Base-by-base conservation (phyloP, 2,797 vertebrate genomes). In the Tragopan temminckii region DNA sequence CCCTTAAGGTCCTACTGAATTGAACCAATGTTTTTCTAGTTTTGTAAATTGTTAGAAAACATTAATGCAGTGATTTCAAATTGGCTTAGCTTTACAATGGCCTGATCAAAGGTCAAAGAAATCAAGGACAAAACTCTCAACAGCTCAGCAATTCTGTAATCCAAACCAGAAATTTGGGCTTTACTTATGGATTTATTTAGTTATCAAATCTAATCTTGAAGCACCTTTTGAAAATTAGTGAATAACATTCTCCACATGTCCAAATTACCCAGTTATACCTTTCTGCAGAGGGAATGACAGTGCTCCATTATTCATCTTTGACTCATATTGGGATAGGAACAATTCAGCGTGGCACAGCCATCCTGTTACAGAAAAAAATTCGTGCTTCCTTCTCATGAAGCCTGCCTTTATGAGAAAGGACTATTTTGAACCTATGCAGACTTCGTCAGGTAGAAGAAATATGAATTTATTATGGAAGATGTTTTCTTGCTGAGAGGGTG, bases 111-210 rank as follows among this genome's bases (percentile, higher is more conserved):
- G 38, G 50, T 91, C 55, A 35, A 25, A 58, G 82, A 61, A 80
- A 58, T 91, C 46, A 57, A 82, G 77, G 45, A 15, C 18, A 70
- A 77, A 42, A 31, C 16, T 48, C 24, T 85, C 42, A 89, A 10
- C n/a, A 72, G 50, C 23, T 87, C n/a, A 68, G 10, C 13, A 40
- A 69, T 91, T 91, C 46, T 74, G 5, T 70, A 90, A 92, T 75
- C 33, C 29, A 85, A n/a, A 69, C 21, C 33, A 86, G 33, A 85
- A 82, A 29, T 58, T 53, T n/a, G 8, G 67, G 40, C 25, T 63
- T 81, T 86, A 20, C 5, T 82, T 88, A 42, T 35, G 24, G 35
- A 58, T 68, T 85, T 68, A 53, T 68, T 85, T 62, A 57, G 48
- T 42, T 53, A 29, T 85, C 61, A 43, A 42, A 78, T 67, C 6